Conservation (phyloP, 2,888 invertebrate genomes). For the Ypsolopha sequella region DNA sequence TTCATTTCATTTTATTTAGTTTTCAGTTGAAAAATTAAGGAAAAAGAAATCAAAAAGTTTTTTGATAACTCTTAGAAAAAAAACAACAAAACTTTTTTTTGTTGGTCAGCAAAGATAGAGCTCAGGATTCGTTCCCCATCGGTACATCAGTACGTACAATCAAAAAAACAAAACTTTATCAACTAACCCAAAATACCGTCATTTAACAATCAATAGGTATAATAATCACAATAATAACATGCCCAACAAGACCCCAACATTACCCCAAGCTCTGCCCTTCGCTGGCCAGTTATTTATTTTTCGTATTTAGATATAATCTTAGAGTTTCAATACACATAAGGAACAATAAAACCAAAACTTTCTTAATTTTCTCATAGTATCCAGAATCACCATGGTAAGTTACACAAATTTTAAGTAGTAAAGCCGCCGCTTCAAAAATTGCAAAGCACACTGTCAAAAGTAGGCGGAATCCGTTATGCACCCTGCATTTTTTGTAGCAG, state of each 20-base stretch:
- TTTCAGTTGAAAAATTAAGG: no score
- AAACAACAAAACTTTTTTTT: constrained; percentile 26
- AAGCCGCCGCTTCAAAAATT: constrained; percentile 57
- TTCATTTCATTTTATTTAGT: no score
- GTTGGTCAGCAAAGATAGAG: constrained; percentile 51
- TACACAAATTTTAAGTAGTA: constrained; percentile 40
- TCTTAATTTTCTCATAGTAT: constrained; percentile 52
- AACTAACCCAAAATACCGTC: not conserved
- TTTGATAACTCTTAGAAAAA: not conserved
- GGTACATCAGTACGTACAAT: constrained; percentile 55
- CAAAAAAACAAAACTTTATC: constrained; percentile 43
- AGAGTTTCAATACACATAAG: constrained; percentile 61
- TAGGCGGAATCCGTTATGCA: constrained; percentile 66
- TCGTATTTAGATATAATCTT: constrained; percentile 62
- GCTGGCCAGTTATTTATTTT: constrained; percentile 51
- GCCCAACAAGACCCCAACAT: constrained; percentile 47
- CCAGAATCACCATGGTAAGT: constrained; percentile 55
- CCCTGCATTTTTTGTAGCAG: constrained; percentile 59
- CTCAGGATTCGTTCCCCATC: constrained; percentile 29
- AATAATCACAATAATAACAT: constrained; percentile 56
- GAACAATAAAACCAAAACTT: constrained; percentile 67
- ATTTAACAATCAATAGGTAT: constrained; percentile 2
- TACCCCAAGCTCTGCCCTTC: constrained; percentile 38
- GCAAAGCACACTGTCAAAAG: constrained; percentile 61
- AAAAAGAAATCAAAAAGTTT: no score